phyloP scores from a whole-genome alignment of 2,888 invertebrate genomes.

The Acronicta aceris region DNA sequence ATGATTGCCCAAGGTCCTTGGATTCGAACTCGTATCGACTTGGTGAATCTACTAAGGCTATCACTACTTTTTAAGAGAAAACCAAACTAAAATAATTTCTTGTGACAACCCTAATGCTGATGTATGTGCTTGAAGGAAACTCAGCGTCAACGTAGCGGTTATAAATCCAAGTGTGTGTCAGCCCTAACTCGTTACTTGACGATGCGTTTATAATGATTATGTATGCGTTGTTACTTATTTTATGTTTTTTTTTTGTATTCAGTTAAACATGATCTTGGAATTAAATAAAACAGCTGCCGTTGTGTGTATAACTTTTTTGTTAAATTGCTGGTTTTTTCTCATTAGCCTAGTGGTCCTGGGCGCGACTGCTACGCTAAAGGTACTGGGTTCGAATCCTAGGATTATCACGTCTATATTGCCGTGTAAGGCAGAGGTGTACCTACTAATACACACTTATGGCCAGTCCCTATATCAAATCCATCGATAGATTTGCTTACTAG shows the following conservation, averaged over 20 bases:
- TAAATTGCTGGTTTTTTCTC: neutral
- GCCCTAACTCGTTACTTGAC: conserved; percentile 32
- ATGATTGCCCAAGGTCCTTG: too few species aligned
- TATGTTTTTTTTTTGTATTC: conserved; percentile 37
- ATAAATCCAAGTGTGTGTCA: conserved; percentile 49
- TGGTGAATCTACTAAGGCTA: too few species aligned
- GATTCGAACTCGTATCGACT: too few species aligned
- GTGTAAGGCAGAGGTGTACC: too few species aligned
- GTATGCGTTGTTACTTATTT: conserved; percentile 32
- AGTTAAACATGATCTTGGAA: conserved; percentile 29
- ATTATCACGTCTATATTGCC: too few species aligned
- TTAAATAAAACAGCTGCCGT: conserved; percentile 36
- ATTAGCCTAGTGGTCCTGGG: too few species aligned
- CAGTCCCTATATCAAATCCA: too few species aligned
- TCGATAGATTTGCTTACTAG: too few species aligned
- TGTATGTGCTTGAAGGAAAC: conserved; percentile 37
- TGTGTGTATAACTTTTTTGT: conserved; percentile 27
- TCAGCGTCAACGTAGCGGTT: conserved; percentile 31
- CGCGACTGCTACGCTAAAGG: too few species aligned
- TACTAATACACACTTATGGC: too few species aligned
- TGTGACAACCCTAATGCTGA: conserved; percentile 37
- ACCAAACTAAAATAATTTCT: neutral
- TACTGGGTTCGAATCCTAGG: too few species aligned
- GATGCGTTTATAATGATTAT: conserved; percentile 39
- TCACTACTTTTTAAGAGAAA: too few species aligned